Evolutionary conservation across 2,797 vertebrate species (phyloP).

Genomic region (Octomys mimax): DNA sequence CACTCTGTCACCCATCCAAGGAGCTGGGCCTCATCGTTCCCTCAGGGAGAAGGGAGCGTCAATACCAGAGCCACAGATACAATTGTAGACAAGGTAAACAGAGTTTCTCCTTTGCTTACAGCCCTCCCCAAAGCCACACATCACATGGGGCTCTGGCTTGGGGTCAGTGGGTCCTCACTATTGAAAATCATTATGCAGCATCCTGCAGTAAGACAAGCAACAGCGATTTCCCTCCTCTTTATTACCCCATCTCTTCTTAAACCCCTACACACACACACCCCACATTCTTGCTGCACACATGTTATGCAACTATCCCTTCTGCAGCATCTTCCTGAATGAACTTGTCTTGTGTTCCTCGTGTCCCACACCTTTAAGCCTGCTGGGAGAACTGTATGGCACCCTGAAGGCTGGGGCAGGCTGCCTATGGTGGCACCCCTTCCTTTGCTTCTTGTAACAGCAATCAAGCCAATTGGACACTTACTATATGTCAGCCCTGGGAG

Average conservation of each 20-base stretch:
- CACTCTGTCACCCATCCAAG: not conserved
- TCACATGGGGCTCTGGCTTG: not conserved
- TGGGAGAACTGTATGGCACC: not conserved
- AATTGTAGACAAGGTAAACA: not conserved
- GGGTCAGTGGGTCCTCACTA: not conserved
- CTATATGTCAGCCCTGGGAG: not conserved
- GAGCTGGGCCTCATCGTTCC: not conserved
- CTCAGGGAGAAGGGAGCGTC: not conserved
- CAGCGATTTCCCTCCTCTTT: not conserved
- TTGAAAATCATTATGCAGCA: not conserved
- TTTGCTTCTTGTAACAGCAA: not conserved
- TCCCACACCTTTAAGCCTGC: conserved; percentile 9
- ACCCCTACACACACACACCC: fast-evolving
- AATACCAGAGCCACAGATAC: not conserved
- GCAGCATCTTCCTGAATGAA: not conserved
- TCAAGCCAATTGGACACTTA: not conserved
- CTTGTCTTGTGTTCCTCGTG: not conserved
- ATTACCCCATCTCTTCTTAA: no score
- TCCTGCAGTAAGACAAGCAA: not conserved
- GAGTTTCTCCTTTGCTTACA: not conserved
- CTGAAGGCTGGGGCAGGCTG: not conserved
- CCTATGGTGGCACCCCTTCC: not conserved
- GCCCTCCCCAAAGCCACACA: not conserved
- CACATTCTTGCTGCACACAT: not conserved
- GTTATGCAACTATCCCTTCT: not conserved